Evolutionary conservation across 2,888 invertebrate species (phyloP).

Genomic region (Smittia aterrima): DNA sequence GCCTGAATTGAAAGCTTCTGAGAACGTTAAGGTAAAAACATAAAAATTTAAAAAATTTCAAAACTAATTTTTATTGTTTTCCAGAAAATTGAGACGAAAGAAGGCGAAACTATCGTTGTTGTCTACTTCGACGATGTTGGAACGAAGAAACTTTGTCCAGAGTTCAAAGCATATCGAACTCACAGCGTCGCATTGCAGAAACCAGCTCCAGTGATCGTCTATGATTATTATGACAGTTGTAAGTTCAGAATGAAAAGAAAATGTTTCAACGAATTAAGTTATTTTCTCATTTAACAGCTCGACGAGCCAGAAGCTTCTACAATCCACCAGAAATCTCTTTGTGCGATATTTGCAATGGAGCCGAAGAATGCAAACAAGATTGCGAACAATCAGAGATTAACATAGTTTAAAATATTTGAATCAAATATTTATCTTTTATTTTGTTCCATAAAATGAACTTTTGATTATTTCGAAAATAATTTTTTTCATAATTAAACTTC

Average conservation of each 20-base stretch:
- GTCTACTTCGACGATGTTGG: constrained; percentile 71
- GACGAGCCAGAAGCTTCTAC: constrained; percentile 80
- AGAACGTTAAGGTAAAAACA: constrained; percentile 50
- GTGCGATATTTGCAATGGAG: constrained; percentile 78
- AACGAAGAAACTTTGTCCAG: constrained; percentile 75
- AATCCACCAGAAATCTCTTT: constrained; percentile 62
- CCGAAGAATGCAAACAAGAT: constrained; percentile 38
- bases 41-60: neutral
- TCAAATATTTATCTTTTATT: too few relatives aligned
- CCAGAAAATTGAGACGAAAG: constrained; percentile 66
- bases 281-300: constrained; percentile 58
- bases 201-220: constrained; percentile 80
- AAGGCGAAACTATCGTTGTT: constrained; percentile 62
- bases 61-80: constrained; percentile 48
- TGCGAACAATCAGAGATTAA: constrained; percentile 44
- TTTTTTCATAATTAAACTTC: too few relatives aligned
- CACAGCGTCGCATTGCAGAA: constrained; percentile 84
- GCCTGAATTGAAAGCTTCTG: constrained; percentile 51
- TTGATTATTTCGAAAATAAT: too few relatives aligned
- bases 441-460: too few relatives aligned
- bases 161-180: constrained; percentile 80
- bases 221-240: constrained; percentile 93
- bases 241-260: constrained; percentile 52
- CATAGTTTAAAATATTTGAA: too few relatives aligned
- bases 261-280: neutral